Evolutionary conservation across 2,888 invertebrate genomes (phyloP), one percentile per base, ranked within the genome.

Genomic region (Thalpophila matura): DNA sequence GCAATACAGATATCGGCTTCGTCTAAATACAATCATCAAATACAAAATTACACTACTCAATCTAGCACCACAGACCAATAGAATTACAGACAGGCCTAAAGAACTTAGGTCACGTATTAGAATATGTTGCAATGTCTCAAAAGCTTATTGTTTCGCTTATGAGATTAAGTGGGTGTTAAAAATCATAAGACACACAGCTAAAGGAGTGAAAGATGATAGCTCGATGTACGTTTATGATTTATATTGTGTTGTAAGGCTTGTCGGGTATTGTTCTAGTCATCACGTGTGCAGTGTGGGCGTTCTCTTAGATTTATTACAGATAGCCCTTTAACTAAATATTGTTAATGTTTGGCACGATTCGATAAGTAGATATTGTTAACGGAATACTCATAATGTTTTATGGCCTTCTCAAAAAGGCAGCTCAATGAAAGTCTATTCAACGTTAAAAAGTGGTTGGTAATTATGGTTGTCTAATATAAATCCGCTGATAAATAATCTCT

Each of bases 81-180:
- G 47, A 71, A 54, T 42, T 60, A 57, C 38, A 78, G 78, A 79
- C 56, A 47, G 46, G 49, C 22, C 68, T 29, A 54, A 49, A 64
- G 46, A 57, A 68, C 60, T 56, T 64, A 63, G 73, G 55, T 57
- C 57, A 63, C 76, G 73, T 74, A 79, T 72, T 68, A 76, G 64
- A 79, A 76, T 75, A 81, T 86, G 84, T 86, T 84, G 86, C 86
- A 86, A 87, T 85, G 81, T 81, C 79, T 73, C 58, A 58, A 82
- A 84, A 78, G 77, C 85, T 87, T 88, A 90, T 91, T 92, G 92
- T 93, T 91, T 88, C 81, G 80, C 81, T 83, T 42, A 60, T 79
- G 84, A 89, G 86, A 91, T 90, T 88, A 91, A 92, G 94, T 94
- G 93, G 94, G 93, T 93, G 94, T 94, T 93, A 93, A 94, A 93